Base-by-base conservation (phyloP, 64 coral and sea anemone genomes). In the Orbicella faveolata region DNA sequence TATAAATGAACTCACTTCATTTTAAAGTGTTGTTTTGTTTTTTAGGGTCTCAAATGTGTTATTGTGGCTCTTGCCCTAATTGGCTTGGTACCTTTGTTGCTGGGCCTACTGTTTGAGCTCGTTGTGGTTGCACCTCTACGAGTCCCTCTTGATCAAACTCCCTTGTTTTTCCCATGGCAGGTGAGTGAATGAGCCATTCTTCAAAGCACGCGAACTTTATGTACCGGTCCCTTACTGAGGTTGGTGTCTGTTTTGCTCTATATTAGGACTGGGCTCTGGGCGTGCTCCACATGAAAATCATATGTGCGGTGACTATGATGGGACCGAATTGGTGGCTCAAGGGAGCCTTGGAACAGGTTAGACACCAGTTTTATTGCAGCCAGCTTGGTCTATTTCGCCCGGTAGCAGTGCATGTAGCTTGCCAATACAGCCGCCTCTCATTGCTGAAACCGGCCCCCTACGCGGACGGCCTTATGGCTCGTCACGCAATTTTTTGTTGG, bases 251-350 rank as follows among this genome's bases (percentile, higher is more conserved):
- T 78, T 33, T 59, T 59, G 55, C 55, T 83, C 15, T 48, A 21
- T 77, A 75, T 87, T 33, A 99, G 97, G 97, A 96, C 63, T 99
- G 97, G 97, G 97, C 97, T 13, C 57, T 99, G 61, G 97, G 97
- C 61, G 97, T 99, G 65, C 81, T 99, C 9, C 97, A 99, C 74
- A 99, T 95, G 89, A 99, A 99, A 82, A 99, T 99, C 69, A 99
- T 99, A 41, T 99, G 97, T 75, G 97, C 97, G 30, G 91, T 99
- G 53, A 95, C 97, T 11, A 99, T 99, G 97, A 99, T 99, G 97
- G 94, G 97, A 26, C 97, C 97, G 16, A 95, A 99, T 69, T 99
- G 97, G 97, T 99, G 97, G 97, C 87, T 99, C 19, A 99, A 99
- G 79, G 86, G 92, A 84, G 81, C 88, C 1, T 91, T 99, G 21